Evolutionary conservation across 2,888 invertebrate species (phyloP).

Genomic region (Bombylius major): DNA sequence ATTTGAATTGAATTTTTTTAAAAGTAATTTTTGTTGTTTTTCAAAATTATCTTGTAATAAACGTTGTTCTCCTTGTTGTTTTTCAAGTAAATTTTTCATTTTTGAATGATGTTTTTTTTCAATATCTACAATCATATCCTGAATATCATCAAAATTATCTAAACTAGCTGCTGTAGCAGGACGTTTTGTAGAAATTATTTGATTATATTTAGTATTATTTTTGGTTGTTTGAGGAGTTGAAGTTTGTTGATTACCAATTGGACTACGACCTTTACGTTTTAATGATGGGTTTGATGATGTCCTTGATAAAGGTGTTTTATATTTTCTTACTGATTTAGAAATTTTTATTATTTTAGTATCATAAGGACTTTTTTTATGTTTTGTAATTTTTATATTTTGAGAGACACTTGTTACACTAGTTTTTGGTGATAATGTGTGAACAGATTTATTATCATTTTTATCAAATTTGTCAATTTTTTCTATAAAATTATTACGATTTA

Average conservation of each 20-base stretch:
- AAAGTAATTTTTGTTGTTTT: conserved; percentile 48
- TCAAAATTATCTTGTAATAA: conserved; percentile 51
- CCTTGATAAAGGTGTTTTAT: conserved; percentile 8
- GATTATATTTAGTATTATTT: not conserved
- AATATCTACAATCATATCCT: conserved; percentile 24
- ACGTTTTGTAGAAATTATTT: not conserved
- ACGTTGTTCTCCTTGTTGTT: conserved; percentile 51
- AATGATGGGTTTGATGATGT: conserved; percentile 1
- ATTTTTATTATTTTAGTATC: conserved; percentile 14
- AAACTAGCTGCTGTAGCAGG: not conserved
- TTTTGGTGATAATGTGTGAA: not conserved
- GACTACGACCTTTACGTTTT: not conserved
- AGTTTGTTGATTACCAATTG: not conserved
- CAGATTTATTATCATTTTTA: too few relatives aligned
- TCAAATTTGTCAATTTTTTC: too few relatives aligned
- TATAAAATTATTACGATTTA: too few relatives aligned
- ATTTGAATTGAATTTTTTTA: conserved; percentile 27
- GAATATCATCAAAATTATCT: not conserved
- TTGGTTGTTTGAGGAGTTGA: not conserved
- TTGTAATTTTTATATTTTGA: conserved; percentile 4
- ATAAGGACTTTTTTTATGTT: conserved; percentile 17
- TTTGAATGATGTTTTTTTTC: conserved; percentile 52
- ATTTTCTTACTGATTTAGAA: conserved; percentile 11
- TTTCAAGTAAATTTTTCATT: conserved; percentile 47
- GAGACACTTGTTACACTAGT: not conserved